phyloP scores from a whole-genome alignment of 2,113 vertebrate species.

The Aepyceros melampus region DNA sequence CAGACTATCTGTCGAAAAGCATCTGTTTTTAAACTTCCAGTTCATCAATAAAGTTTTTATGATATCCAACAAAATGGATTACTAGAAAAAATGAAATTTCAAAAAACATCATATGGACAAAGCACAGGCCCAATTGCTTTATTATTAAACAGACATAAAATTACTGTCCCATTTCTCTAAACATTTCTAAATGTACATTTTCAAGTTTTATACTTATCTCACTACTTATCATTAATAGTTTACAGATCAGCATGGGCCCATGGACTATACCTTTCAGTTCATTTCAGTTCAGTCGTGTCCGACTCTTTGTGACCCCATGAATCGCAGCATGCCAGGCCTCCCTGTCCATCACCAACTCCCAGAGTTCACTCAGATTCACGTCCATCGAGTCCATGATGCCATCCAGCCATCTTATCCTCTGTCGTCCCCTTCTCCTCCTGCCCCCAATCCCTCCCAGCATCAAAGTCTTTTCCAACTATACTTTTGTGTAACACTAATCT shows the following conservation, averaged over 20 bases:
- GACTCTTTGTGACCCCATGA: no score
- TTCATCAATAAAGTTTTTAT: not conserved
- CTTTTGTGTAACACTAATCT: not conserved
- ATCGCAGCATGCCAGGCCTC: no score
- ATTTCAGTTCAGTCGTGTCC: no score
- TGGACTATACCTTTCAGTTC: not conserved
- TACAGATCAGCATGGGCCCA: not conserved
- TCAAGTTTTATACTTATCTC: not conserved
- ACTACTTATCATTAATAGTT: not conserved
- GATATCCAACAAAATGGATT: slow-evolving; percentile 13
- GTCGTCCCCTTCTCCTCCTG: no score
- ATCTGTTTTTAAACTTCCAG: not conserved
- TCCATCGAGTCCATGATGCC: no score
- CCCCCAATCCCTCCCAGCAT: no score
- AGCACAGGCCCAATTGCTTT: not conserved
- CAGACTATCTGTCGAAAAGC: not conserved
- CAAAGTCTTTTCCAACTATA: not conserved
- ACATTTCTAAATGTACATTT: not conserved
- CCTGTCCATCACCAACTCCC: no score
- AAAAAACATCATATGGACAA: not conserved
- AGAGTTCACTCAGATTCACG: no score
- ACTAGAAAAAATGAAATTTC: slow-evolving; percentile 9
- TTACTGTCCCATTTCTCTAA: not conserved
- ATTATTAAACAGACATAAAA: slow-evolving; percentile 9
- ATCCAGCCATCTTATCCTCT: no score